Conservation (phyloP, 2,113 vertebrate genomes). For the Mohoua ochrocephala region DNA sequence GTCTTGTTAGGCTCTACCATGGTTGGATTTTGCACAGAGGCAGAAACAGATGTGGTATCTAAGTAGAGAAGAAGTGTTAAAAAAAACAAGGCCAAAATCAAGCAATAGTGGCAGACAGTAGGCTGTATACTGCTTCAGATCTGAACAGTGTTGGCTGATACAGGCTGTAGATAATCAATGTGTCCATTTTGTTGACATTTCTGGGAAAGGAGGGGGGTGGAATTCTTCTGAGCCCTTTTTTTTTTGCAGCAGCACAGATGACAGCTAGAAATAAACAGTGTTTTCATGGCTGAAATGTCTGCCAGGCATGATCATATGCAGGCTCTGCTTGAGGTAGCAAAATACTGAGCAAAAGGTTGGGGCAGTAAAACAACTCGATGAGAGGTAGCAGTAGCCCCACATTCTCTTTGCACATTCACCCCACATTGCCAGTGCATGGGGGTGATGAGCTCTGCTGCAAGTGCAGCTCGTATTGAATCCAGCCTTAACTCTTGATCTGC, state of each 20-base stretch:
- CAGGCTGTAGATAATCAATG: conserved; percentile 13
- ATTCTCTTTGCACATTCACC: neutral
- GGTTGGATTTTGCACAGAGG: neutral
- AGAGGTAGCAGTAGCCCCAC: neutral
- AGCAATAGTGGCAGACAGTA: neutral
- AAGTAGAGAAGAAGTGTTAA: neutral
- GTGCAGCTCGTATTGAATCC: fast-evolving
- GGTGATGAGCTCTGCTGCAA: neutral
- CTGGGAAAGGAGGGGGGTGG: neutral
- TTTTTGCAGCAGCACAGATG: neutral
- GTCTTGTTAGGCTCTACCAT: neutral
- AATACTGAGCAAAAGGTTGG: neutral
- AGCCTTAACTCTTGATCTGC: neutral
- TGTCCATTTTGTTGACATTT: conserved; percentile 18
- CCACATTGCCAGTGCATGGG: neutral
- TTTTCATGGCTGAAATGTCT: neutral
- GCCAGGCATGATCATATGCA: neutral
- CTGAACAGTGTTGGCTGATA: neutral
- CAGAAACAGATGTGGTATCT: neutral
- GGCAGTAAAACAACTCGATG: neutral
- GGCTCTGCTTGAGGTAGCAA: neutral
- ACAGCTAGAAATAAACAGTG: neutral
- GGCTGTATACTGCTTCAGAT: neutral
- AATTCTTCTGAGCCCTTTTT: neutral
- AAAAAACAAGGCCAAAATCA: neutral